Conservation (phyloP, 2,797 vertebrate species). For the Natrix natrix region DNA sequence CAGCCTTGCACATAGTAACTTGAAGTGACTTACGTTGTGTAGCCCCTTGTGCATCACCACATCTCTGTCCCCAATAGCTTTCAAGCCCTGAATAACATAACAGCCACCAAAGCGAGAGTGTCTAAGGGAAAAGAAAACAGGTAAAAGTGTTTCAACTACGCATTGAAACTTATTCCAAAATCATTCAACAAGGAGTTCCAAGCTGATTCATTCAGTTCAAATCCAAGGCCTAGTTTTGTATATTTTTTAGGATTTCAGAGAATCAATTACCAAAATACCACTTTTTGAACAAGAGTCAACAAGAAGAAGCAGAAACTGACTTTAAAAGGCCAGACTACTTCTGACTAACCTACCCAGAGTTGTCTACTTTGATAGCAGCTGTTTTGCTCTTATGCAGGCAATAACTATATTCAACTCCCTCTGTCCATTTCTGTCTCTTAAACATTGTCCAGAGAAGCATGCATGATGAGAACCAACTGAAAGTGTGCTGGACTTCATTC, state of each 20-base stretch:
- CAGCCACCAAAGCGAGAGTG: slow-evolving; percentile 94
- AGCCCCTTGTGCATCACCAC: slow-evolving; percentile 90
- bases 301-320: too few species aligned
- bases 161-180: background rate
- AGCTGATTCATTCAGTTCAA: background rate
- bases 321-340: background rate
- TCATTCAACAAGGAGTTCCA: background rate
- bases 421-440: background rate
- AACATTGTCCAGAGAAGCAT: background rate
- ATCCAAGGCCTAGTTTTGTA: background rate
- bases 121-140: slow-evolving; percentile 60
- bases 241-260: background rate
- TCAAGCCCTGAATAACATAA: slow-evolving; percentile 88
- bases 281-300: background rate
- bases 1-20: accelerated
- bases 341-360: background rate
- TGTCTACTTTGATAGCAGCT: background rate
- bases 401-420: background rate
- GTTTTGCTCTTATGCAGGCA: background rate
- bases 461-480: background rate
- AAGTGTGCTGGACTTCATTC: background rate
- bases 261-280: background rate
- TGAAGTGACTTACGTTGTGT: slow-evolving; percentile 79
- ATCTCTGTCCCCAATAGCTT: slow-evolving; percentile 88
- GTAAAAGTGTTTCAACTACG: background rate